Evolutionary conservation across 2,797 vertebrate genomes (phyloP), one percentile per base, ranked within the genome.

Genomic region (Arremon aurantiirostris): DNA sequence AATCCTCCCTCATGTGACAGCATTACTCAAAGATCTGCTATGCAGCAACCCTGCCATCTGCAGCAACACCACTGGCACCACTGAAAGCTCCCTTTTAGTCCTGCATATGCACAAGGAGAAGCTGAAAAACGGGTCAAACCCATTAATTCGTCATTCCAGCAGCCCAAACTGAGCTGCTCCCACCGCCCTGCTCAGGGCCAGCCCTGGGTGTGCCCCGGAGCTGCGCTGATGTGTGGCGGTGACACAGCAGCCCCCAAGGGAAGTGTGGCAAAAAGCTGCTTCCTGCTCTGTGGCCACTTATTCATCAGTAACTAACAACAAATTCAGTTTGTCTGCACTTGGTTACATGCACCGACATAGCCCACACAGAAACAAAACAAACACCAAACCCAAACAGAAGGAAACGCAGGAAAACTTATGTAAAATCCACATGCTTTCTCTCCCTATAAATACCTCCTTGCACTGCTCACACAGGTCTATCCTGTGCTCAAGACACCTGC

Each of bases 261-360:
- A 96, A 96, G 46, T 3, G 32, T 47, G 86, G 75, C 84, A 61
- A 56, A 73, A 83, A 92, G 84, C 82, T 89, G 72, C 7, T 97
- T 96, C 94, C 95, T 93, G 90, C 59, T 73, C 84, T 16, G 15
- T 13, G 46, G 71, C 56, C 83, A 26, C 73, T 66, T 70, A 68
- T 10, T 76, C 50, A 56, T 7, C 66, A 3, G 19, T 57, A 71
- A 90, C 66, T 34, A 86, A 81, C 52, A 89, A 53, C 77, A 90
- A 44, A 55, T 49, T 6, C 68, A 30, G 24, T 56, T 15, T 60
- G 39, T 8, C 71, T 42, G 0, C 47, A 14, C 24, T 66, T 57
- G 22, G 56, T 71, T 63, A 56, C 56, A 73, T 27, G 7, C 1
- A 10, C 22, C 32, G 34, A 83, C 5, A 7, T 0, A 57, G 1